Conservation (phyloP, 2,113 vertebrate species). For the Cochlearius cochlearius region DNA sequence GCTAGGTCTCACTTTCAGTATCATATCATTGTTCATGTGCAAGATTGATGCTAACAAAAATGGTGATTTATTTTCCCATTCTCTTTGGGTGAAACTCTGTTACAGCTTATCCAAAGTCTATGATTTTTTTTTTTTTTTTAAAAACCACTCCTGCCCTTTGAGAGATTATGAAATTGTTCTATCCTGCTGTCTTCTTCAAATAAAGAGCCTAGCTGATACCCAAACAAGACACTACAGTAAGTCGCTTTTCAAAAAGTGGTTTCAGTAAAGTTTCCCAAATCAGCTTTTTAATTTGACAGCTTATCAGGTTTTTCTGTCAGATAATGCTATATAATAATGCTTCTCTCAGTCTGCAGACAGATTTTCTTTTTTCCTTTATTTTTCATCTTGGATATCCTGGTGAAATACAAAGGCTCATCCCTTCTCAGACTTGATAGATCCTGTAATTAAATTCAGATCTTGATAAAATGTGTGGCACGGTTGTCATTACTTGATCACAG, state of each 20-base stretch:
- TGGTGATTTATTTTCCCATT: background rate
- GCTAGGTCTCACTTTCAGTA: background rate
- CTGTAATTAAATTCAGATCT: constrained; percentile 58
- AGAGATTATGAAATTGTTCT: background rate
- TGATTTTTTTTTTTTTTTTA: background rate
- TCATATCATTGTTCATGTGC: background rate
- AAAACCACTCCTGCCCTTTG: background rate
- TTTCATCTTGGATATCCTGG: constrained; percentile 30
- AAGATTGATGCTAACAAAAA: background rate
- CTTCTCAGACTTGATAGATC: constrained; percentile 40
- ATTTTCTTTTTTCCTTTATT: background rate
- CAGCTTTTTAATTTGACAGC: constrained; percentile 46
- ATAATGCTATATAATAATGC: constrained; percentile 10
- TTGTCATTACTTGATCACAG: constrained; percentile 56
- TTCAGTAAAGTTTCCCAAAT: constrained; percentile 40
- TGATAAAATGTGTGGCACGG: constrained; percentile 22
- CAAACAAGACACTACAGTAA: background rate
- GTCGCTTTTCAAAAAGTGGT: background rate
- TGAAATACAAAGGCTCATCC: constrained; percentile 41
- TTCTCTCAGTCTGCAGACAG: constrained; percentile 15
- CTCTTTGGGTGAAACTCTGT: background rate
- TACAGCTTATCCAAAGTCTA: background rate
- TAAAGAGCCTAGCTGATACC: background rate
- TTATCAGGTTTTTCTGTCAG: constrained; percentile 30
- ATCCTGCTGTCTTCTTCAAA: background rate